Percentiles rank a stretch among this genome's conserved stretches.
Evolutionary conservation across 2,888 invertebrate species (phyloP).

Genomic region (Crepidodera aurea): DNA sequence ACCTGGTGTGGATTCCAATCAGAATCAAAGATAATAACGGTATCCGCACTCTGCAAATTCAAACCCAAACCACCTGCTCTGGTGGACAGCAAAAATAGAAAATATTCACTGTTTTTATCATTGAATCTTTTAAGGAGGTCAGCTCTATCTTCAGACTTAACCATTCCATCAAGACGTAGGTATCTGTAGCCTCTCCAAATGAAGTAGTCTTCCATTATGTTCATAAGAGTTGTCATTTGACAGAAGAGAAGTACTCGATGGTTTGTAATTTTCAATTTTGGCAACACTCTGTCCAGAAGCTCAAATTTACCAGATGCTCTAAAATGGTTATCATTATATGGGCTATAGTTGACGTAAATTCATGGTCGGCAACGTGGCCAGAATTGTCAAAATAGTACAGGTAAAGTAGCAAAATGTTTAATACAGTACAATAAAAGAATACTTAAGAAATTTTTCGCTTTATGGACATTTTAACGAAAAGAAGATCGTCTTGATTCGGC

Average conservation of each 20-base stretch:
- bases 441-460: too few species aligned
- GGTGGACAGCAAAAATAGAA: conserved; percentile 95
- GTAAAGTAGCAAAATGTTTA: too few species aligned
- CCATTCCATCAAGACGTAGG: conserved; percentile 95
- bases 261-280: conserved; percentile 89
- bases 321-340: neutral
- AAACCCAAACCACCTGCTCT: conserved; percentile 97
- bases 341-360: neutral
- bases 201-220: conserved; percentile 97
- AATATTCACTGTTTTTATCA: conserved; percentile 86
- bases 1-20: conserved; percentile 99
- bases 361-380: too few species aligned
- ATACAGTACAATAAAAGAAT: too few species aligned
- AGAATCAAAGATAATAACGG: conserved; percentile 98
- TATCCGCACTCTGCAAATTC: conserved; percentile 98
- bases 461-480: too few species aligned
- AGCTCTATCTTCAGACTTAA: conserved; percentile 97
- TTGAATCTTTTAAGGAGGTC: conserved; percentile 92
- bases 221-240: conserved; percentile 99
- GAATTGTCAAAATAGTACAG: too few species aligned
- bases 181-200: conserved; percentile 90
- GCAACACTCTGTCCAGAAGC: conserved; percentile 93
- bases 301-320: conserved; percentile 95
- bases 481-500: too few species aligned
- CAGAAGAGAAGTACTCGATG: conserved; percentile 97